Evolutionary conservation across 2,888 invertebrate genomes (phyloP), one percentile per base, ranked within the genome.

Genomic region (Limnephilus marmoratus): DNA sequence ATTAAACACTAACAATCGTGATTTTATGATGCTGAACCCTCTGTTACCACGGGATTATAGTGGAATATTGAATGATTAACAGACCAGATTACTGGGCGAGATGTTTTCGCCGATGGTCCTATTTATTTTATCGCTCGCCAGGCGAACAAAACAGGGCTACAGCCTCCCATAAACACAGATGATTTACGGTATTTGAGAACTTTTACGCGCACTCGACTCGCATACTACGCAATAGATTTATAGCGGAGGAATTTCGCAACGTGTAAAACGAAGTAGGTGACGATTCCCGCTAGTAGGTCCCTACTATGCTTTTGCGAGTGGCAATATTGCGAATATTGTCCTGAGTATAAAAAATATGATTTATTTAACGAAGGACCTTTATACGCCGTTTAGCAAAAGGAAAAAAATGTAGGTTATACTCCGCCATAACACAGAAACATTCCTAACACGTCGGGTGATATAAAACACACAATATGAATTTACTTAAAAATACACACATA

Each of bases 111-210:
- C 90, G 82, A 82, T 90, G 82, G 82, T 81, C 90, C 90, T 81
- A 90, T 90, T 90, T 90, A 90, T 90, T 90, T 90, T 90, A 90
- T 90, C 82, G 90, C 49, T 82, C 82, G 82, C 82, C 18, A 31
- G 29, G 45, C 90, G 82, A 82, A 82, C 82, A 90, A 90, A 81
- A n/a, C 68, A 41, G n/a, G 88, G 34, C 88, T 49, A 49, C 85
- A 85, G 68, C 29, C 80, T 49, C 86, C 37, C 29, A 41, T 90
- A 90, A 90, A 82, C 49, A 90, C 24, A 68, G 49, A 90, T 90
- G 90, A 90, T 90, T 90, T 90, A 90, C 90, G 82, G 24, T 53
- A 82, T 31, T 29, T 45, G 82, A 49, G 90, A 90, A 90, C 90
- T 90, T 90, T 90, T 90, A 90, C 90, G 81, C 90, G 90, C 82